Evolutionary conservation across 2,113 vertebrate species (phyloP).

Genomic region (Etheostoma spectabile): DNA sequence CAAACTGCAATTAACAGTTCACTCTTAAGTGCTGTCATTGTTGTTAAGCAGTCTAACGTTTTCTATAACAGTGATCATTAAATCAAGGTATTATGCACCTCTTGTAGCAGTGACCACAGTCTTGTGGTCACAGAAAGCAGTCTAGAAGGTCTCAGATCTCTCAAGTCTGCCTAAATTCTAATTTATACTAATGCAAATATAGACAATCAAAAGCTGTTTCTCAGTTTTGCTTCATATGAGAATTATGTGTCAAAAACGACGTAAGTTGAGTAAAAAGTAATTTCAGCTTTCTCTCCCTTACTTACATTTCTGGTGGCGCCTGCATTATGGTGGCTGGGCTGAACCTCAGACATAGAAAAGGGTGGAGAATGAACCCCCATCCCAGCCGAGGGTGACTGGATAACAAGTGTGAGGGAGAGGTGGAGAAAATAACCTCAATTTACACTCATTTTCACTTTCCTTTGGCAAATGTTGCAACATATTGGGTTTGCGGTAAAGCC

Average conservation of each 20-base stretch:
- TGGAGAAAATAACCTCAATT: constrained; percentile 86
- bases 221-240: not conserved
- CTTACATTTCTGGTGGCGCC: constrained; percentile 53
- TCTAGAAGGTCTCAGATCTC: not conserved
- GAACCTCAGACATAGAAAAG: constrained; percentile 50
- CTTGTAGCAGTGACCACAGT: not conserved
- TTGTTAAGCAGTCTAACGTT: not conserved
- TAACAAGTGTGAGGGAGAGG: constrained; percentile 81
- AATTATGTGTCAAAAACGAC: constrained; percentile 11
- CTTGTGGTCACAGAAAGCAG: not conserved
- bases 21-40: not conserved
- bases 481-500: constrained; percentile 73
- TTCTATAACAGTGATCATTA: not conserved
- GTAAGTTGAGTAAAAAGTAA: constrained; percentile 43
- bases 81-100: constrained; percentile 9
- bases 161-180: not conserved
- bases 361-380: constrained; percentile 58
- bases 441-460: constrained; percentile 89
- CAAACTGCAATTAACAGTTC: constrained; percentile 1
- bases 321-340: constrained; percentile 42
- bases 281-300: constrained; percentile 42
- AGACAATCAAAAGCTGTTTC: not conserved
- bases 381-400: constrained; percentile 71
- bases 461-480: constrained; percentile 84
- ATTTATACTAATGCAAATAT: constrained; percentile 6